Evolutionary conservation across 2,888 invertebrate species (phyloP).

Genomic region (Patella ulyssiponensis): DNA sequence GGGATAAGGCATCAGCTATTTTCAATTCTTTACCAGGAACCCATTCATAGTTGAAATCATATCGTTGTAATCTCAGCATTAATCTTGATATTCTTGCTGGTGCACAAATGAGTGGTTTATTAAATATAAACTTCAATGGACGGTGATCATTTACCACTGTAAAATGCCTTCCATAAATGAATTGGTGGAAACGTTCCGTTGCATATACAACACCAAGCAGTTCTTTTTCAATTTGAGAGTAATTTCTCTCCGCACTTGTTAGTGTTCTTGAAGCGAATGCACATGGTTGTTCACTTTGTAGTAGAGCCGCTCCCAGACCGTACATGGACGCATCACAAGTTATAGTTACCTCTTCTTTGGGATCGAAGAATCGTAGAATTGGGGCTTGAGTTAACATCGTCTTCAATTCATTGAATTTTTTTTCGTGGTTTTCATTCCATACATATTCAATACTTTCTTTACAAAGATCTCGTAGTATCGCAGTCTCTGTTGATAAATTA

Average conservation of each 20-base stretch:
- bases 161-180: conserved; percentile 4
- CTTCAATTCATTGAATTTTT: background rate
- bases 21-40: conserved; percentile 6
- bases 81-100: conserved; percentile 6
- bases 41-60: conserved; percentile 16
- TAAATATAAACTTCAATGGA: conserved; percentile 11
- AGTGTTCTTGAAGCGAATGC: background rate
- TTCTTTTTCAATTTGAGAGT: conserved; percentile 15
- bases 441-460: background rate
- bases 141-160: conserved; percentile 16
- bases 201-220: conserved; percentile 10
- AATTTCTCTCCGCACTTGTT: conserved; percentile 4
- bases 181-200: conserved; percentile 13
- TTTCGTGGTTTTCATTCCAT: background rate
- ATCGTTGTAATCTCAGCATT: conserved; percentile 14
- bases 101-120: background rate
- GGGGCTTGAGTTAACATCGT: conserved; percentile 3
- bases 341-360: background rate
- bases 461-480: background rate
- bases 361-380: conserved; percentile 6
- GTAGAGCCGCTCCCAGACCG: background rate
- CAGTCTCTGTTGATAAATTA: background rate
- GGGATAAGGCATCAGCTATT: background rate
- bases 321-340: conserved; percentile 1
- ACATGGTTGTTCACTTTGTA: background rate